Evolutionary conservation across 2,113 vertebrate species (phyloP).

Genomic region (Erythrocercus mccallii): DNA sequence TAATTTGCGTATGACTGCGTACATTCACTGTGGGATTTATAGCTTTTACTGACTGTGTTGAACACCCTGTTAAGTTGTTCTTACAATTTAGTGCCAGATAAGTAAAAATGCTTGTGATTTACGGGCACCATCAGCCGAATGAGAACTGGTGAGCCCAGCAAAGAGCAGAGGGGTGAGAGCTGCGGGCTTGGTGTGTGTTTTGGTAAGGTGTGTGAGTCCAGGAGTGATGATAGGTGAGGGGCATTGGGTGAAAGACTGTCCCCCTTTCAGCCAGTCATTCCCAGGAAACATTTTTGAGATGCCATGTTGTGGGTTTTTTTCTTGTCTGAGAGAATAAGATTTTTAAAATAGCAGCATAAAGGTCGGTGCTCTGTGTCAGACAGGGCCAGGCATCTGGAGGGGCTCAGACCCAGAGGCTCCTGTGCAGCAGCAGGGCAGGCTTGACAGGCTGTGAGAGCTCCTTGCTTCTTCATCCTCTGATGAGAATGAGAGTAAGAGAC

Average conservation of each 20-base stretch:
- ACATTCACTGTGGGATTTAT: background rate
- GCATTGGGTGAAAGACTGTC: background rate
- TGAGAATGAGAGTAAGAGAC: background rate
- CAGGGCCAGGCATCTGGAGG: background rate
- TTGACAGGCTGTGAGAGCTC: background rate
- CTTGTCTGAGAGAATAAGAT: background rate
- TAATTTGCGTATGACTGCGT: background rate
- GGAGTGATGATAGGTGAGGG: background rate
- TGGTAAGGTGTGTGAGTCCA: background rate
- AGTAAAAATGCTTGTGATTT: background rate
- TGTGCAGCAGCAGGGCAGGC: background rate
- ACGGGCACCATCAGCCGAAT: background rate
- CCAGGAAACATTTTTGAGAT: background rate
- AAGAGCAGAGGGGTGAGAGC: background rate
- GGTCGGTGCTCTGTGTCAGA: rapidly evolving
- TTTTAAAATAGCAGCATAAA: background rate
- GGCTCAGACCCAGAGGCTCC: background rate
- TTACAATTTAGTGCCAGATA: background rate
- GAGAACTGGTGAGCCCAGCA: background rate
- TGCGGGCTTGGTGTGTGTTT: background rate
- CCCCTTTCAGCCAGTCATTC: background rate
- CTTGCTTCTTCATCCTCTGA: background rate
- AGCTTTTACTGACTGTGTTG: background rate
- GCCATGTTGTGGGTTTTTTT: background rate
- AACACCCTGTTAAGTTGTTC: background rate